phyloP scores from a whole-genome alignment of 1,140 invertebrate genomes.

The Medauroidea extradentata region DNA sequence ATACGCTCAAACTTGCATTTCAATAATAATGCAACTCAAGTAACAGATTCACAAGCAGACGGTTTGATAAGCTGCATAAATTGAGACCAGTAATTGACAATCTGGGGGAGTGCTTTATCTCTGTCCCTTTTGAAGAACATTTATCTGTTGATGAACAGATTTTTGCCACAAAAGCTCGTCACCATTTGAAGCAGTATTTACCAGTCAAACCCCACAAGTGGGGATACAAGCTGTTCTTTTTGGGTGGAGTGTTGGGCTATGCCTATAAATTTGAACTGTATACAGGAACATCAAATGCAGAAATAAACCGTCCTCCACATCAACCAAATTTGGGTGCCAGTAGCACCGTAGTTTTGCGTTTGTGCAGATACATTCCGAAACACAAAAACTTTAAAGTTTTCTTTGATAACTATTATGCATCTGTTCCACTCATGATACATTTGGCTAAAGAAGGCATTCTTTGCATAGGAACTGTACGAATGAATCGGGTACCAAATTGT shows the following conservation, averaged over 20 bases:
- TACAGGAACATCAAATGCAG: slow-evolving; percentile 14
- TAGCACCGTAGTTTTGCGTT: slow-evolving; percentile 24
- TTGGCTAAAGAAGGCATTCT: slow-evolving; percentile 30
- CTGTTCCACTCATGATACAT: slow-evolving; percentile 23
- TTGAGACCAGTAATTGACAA: slow-evolving; percentile 37
- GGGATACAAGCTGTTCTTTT: slow-evolving; percentile 32
- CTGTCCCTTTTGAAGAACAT: slow-evolving; percentile 32
- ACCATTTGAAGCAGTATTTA: slow-evolving; percentile 35
- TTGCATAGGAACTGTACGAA: slow-evolving; percentile 16
- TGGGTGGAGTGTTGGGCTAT: slow-evolving; percentile 24
- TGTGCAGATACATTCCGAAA: slow-evolving; percentile 9
- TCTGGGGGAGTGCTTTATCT: slow-evolving; percentile 36
- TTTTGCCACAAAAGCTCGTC: slow-evolving; percentile 31
- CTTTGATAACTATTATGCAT: slow-evolving; percentile 39
- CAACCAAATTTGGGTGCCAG: slow-evolving; percentile 27
- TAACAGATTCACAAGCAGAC: neutral
- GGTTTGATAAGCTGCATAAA: slow-evolving; percentile 29
- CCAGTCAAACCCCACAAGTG: slow-evolving; percentile 37
- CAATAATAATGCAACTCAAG: slow-evolving; percentile 16
- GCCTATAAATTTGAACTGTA: slow-evolving; percentile 34
- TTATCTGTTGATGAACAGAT: slow-evolving; percentile 37
- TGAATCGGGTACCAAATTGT: neutral
- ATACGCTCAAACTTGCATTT: slow-evolving; percentile 33
- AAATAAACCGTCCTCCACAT: slow-evolving; percentile 5
- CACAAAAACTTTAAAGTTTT: slow-evolving; percentile 24